A percentile compares a stretch with the other conserved stretches of the same genome.
Evolutionary conservation across 2,888 invertebrate genomes (phyloP).

Genomic region (Heliothis peltigera): DNA sequence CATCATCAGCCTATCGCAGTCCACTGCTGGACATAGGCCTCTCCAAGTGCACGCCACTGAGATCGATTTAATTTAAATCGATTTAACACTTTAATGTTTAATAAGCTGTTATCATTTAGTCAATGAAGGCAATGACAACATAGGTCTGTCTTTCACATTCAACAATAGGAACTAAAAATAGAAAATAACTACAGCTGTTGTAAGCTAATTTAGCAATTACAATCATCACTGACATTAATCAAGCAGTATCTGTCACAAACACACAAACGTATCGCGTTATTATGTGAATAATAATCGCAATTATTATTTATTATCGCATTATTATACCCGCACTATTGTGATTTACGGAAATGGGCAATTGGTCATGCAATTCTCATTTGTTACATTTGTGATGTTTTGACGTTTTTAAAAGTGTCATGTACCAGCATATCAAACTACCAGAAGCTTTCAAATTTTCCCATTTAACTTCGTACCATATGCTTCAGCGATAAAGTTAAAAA

Average conservation of each 20-base stretch:
- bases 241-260: constrained; percentile 17
- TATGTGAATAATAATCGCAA: constrained; percentile 23
- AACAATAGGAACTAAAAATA: constrained; percentile 18
- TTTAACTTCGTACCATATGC: no score
- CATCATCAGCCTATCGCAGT: no score
- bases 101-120: no score
- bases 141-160: background rate
- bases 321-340: constrained; percentile 41
- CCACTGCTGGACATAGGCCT: no score
- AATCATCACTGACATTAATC: constrained; percentile 3
- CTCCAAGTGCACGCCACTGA: no score
- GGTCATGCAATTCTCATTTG: constrained; percentile 41
- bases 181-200: background rate
- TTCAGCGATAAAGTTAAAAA: no score
- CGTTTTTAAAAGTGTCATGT: constrained; percentile 17
- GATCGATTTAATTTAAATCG: no score
- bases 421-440: no score
- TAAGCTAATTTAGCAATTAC: background rate
- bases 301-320: constrained; percentile 9
- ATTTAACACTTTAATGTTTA: no score
- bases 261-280: constrained; percentile 4
- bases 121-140: background rate
- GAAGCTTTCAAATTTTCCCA: no score
- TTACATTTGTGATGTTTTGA: constrained; percentile 43
- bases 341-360: constrained; percentile 47